Evolutionary conservation across 2,888 invertebrate species (phyloP).

Genomic region (Drosophila rubida): DNA sequence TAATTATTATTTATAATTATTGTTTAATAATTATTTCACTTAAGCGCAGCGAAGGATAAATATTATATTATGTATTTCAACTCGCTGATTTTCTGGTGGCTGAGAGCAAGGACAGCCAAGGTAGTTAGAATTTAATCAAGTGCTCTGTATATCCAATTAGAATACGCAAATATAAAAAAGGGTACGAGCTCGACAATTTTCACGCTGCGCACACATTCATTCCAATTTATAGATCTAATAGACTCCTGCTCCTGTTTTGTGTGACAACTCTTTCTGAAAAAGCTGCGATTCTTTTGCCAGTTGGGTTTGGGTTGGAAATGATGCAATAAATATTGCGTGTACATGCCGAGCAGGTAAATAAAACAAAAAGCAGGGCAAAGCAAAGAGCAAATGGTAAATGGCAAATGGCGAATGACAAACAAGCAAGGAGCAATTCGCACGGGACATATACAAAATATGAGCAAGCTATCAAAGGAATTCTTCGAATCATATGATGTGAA

Average conservation of each 20-base stretch:
- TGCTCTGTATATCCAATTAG: slow-evolving; percentile 26
- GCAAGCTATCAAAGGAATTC: slow-evolving; percentile 52
- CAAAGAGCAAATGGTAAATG: slow-evolving; percentile 5
- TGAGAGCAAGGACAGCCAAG: not conserved
- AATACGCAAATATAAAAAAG: slow-evolving; percentile 9
- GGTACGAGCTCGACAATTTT: slow-evolving; percentile 12
- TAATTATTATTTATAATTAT: no score
- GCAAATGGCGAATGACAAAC: slow-evolving; percentile 16
- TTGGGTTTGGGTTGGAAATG: slow-evolving; percentile 38
- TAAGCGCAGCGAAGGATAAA: no score
- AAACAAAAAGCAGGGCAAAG: slow-evolving; percentile 17
- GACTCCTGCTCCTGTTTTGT: not conserved
- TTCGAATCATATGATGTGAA: slow-evolving; percentile 59
- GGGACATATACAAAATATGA: slow-evolving; percentile 48
- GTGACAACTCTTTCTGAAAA: slow-evolving; percentile 15
- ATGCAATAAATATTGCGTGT: slow-evolving; percentile 61
- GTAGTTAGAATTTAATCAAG: slow-evolving; percentile 32
- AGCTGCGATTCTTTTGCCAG: slow-evolving; percentile 6
- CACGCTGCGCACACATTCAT: not conserved
- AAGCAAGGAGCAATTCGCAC: slow-evolving; percentile 40
- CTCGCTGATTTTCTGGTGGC: no score
- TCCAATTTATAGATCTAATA: not conserved
- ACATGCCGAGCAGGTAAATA: slow-evolving; percentile 39
- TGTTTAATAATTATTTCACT: no score
- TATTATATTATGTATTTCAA: no score